Conservation (phyloP, 2,113 vertebrate species). For the Tonatia bakeri region DNA sequence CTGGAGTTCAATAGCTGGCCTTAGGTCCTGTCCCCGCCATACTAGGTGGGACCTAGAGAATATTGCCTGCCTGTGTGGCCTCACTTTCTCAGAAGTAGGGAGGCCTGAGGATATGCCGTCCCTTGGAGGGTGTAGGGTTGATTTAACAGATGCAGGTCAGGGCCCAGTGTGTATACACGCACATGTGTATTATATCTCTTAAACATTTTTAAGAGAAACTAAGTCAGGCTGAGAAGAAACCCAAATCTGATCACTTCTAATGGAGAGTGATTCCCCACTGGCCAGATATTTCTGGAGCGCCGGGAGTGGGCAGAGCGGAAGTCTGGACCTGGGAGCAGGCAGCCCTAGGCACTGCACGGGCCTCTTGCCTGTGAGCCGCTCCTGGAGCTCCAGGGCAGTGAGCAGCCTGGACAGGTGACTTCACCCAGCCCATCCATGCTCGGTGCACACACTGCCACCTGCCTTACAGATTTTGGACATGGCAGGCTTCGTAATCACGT, state of each 20-base stretch:
- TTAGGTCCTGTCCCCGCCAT: neutral
- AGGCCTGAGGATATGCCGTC: neutral
- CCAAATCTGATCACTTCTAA: neutral
- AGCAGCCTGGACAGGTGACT: fast-evolving
- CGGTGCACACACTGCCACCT: neutral
- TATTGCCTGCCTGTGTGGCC: neutral
- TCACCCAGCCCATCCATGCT: fast-evolving
- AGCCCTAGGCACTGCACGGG: fast-evolving
- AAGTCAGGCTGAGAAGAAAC: neutral
- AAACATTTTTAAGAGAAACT: neutral
- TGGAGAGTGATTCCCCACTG: neutral
- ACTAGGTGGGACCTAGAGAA: neutral
- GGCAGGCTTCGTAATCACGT: fast-evolving
- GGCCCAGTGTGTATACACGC: neutral
- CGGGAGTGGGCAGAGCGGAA: neutral
- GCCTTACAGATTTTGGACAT: neutral
- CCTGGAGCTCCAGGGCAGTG: neutral
- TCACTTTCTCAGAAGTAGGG: neutral
- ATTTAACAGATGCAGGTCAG: neutral
- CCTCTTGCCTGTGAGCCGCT: fast-evolving
- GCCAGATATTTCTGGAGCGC: neutral
- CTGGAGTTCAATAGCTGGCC: neutral
- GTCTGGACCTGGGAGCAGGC: neutral
- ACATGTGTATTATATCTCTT: too few species aligned
- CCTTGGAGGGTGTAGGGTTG: neutral